A percentile compares a stretch with the other conserved stretches of the same genome.
These are phyloP conservation scores for Leucania comma DNA, from an alignment of 2,888 invertebrate genomes.

Conservation along the genomic window DNA sequence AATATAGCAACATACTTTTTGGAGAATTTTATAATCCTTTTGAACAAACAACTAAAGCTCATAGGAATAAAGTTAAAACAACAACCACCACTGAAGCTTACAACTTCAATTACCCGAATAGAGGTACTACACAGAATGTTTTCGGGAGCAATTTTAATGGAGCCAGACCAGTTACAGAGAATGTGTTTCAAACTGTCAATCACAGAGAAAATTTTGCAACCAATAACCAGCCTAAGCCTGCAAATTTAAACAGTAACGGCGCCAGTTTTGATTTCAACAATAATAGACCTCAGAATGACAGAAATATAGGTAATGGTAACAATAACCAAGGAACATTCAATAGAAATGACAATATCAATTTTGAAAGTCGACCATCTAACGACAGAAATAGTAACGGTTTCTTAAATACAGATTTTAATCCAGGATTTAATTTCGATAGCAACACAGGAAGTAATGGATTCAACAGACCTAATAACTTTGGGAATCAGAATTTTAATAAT, in stretches of 20 bases:
- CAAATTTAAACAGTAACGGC: constrained; percentile 19
- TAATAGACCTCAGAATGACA: constrained; percentile 17
- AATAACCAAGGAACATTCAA: constrained; percentile 38
- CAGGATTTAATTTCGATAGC: constrained; percentile 10
- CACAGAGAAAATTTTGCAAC: constrained; percentile 4
- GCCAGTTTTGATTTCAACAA: constrained; percentile 14
- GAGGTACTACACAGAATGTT: constrained; percentile 31
- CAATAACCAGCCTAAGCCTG: constrained; percentile 10
- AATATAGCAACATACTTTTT: constrained; percentile 45
- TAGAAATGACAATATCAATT: constrained; percentile 14
- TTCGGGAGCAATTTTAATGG: constrained; percentile 18
- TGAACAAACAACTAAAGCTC: constrained; percentile 48
- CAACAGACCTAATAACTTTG: constrained; percentile 19
- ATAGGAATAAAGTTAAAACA: constrained; percentile 24
- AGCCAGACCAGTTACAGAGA: constrained; percentile 35
- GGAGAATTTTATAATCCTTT: constrained; percentile 26
- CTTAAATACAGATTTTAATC: constrained; percentile 16
- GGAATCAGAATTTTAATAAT: not conserved
- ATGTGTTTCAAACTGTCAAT: constrained; percentile 18
- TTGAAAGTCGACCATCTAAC: not conserved
- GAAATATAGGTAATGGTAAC: constrained; percentile 35
- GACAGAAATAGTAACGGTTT: constrained; percentile 25
- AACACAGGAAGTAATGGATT: not conserved
- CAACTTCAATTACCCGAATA: constrained; percentile 7
- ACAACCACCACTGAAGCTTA: constrained; percentile 20